Percentiles rank a stretch among this genome's conserved stretches.
Evolutionary conservation across 2,797 vertebrate species (phyloP).

Genomic region (Echiichthys vipera): DNA sequence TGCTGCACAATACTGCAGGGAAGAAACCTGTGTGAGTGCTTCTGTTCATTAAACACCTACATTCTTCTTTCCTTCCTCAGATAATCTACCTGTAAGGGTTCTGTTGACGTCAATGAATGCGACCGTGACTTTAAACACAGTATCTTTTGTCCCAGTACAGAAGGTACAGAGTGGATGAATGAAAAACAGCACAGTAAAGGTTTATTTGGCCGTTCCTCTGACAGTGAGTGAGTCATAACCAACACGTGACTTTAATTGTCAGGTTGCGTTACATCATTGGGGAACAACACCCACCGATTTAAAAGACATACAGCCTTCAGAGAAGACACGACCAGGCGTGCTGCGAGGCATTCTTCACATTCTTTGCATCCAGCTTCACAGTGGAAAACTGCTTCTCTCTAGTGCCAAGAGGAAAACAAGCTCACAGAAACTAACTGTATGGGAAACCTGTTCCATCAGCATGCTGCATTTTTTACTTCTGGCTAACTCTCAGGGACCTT

Average conservation of each 20-base stretch:
- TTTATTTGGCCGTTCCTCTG: conserved; percentile 5
- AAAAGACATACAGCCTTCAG: conserved; percentile 27
- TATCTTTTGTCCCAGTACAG: not conserved
- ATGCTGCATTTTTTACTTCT: not conserved
- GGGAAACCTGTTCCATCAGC: not conserved
- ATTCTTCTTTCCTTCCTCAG: conserved; percentile 13
- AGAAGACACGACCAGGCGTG: conserved; percentile 66
- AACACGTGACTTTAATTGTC: conserved; percentile 2
- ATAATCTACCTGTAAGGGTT: conserved; percentile 19
- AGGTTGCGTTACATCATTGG: conserved; percentile 38
- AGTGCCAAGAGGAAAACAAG: conserved; percentile 9
- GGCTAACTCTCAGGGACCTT: not conserved
- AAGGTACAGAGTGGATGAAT: not conserved
- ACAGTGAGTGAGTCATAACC: conserved; percentile 5
- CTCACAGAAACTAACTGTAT: not conserved
- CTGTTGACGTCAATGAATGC: conserved; percentile 12
- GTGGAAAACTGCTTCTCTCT: conserved; percentile 20
- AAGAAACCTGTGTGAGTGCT: not conserved
- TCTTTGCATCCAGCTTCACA: conserved; percentile 45
- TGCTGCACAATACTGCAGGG: conserved; percentile 3
- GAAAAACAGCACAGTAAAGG: not conserved
- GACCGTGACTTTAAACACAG: not conserved
- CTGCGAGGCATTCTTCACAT: conserved; percentile 68
- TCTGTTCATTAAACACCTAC: conserved; percentile 18
- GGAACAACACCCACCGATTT: conserved; percentile 8